phyloP scores from a whole-genome alignment of 2,797 vertebrate genomes.

The Pyrocephalus nanus region DNA sequence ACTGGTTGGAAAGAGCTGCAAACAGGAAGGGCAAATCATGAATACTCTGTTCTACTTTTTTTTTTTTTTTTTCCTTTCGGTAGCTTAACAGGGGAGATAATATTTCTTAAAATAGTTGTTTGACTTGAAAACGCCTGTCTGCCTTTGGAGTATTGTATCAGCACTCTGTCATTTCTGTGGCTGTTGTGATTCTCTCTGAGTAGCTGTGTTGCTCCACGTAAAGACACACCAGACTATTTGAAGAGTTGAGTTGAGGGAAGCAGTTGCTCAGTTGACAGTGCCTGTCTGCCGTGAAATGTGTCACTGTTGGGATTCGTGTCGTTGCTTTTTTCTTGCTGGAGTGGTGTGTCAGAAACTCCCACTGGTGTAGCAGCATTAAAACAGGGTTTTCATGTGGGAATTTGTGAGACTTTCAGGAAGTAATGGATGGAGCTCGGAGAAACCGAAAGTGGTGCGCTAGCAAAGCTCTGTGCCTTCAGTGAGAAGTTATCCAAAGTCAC shows the following conservation, averaged over 20 bases:
- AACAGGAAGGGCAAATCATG: constrained; percentile 13
- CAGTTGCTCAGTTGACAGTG: not conserved
- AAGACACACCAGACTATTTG: not conserved
- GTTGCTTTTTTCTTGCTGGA: not conserved
- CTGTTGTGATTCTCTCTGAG: not conserved
- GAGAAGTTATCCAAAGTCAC: not conserved
- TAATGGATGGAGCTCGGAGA: not conserved
- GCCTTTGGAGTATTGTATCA: rapidly evolving
- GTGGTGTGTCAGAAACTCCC: not conserved
- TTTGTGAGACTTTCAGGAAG: not conserved
- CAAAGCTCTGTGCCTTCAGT: not conserved
- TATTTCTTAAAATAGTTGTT: not conserved
- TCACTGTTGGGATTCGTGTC: not conserved
- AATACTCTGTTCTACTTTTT: not conserved
- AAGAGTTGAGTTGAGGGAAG: not conserved
- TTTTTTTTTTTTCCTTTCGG: not conserved
- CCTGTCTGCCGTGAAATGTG: not conserved
- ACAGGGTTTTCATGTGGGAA: not conserved
- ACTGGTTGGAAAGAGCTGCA: not conserved
- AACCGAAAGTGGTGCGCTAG: not conserved
- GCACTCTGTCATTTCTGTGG: not conserved
- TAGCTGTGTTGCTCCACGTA: not conserved
- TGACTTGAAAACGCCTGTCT: not conserved
- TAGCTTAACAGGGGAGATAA: not conserved
- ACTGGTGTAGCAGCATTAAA: not conserved